These are phyloP conservation scores for Aramus guarauna DNA, from an alignment of 2,113 vertebrate genomes.

Conservation along the genomic window DNA sequence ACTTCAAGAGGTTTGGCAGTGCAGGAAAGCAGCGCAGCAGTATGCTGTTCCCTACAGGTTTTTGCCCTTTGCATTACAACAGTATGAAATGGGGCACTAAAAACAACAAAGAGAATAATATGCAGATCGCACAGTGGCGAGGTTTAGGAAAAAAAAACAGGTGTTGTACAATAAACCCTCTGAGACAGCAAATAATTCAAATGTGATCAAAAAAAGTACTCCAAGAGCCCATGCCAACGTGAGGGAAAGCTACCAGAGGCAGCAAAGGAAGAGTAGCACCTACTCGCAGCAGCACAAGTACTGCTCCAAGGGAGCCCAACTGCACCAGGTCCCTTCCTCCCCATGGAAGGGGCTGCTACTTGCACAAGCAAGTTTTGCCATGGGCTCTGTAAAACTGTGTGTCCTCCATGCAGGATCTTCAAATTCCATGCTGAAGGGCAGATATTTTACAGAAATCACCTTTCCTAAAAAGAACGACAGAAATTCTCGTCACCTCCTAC, in stretches of 20 bases:
- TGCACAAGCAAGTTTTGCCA: neutral
- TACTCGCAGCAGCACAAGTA: neutral
- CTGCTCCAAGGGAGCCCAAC: neutral
- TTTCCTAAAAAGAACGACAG: neutral
- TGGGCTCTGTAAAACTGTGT: neutral
- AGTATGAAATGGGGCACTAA: neutral
- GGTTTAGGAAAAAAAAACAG: neutral
- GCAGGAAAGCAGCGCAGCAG: neutral
- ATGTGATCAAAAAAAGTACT: neutral
- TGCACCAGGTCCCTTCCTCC: neutral
- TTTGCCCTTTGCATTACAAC: neutral
- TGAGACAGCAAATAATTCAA: neutral
- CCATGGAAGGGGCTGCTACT: neutral
- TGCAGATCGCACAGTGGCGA: neutral
- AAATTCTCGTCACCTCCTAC: neutral
- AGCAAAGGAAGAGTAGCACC: neutral
- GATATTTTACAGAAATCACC: neutral
- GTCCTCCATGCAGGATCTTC: neutral
- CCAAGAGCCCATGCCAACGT: rapidly evolving
- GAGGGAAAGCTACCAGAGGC: neutral
- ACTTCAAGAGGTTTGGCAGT: neutral
- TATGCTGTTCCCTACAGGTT: neutral
- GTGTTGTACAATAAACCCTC: neutral
- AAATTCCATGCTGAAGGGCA: neutral
- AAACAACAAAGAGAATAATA: neutral